A percentile compares a stretch with the other conserved stretches of the same genome.
These are phyloP conservation scores for Stichopus chloronotus DNA, from an alignment of 35 echinoderm and acorn worm species.

Conservation along the genomic window DNA sequence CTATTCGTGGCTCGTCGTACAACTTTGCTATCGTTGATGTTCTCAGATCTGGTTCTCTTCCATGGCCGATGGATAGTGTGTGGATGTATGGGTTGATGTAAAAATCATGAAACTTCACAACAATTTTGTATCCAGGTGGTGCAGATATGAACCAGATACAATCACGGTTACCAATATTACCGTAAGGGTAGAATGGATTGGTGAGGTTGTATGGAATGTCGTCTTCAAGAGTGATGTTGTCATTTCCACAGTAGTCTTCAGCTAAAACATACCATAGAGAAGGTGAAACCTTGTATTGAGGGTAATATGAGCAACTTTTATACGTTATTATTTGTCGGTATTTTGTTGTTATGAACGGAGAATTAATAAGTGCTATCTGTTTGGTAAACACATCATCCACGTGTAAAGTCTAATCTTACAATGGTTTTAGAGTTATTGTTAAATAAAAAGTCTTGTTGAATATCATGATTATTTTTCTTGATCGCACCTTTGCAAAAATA, in stretches of 20 bases:
- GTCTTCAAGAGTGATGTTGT: background rate
- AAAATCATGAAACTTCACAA: background rate
- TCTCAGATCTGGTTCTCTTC: conserved; percentile 11
- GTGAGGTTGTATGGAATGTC: background rate
- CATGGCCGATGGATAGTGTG: conserved; percentile 10
- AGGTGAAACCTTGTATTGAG: no score
- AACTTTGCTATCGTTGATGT: conserved; percentile 29
- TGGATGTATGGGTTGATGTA: background rate
- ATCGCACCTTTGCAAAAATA: no score
- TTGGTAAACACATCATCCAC: no score
- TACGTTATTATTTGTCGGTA: no score
- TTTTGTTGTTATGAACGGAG: no score
- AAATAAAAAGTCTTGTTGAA: no score
- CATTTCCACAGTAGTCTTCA: background rate
- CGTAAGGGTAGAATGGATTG: background rate
- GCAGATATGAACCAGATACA: conserved; percentile 20
- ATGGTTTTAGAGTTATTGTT: no score
- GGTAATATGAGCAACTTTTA: no score
- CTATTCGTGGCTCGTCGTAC: background rate
- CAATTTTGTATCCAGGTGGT: conserved; percentile 25
- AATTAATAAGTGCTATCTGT: no score
- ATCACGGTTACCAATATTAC: background rate
- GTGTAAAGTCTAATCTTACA: no score
- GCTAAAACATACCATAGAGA: background rate
- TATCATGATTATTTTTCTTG: no score